phyloP scores from a whole-genome alignment of 2,888 invertebrate genomes.

The Caenorhabditis sp. region DNA sequence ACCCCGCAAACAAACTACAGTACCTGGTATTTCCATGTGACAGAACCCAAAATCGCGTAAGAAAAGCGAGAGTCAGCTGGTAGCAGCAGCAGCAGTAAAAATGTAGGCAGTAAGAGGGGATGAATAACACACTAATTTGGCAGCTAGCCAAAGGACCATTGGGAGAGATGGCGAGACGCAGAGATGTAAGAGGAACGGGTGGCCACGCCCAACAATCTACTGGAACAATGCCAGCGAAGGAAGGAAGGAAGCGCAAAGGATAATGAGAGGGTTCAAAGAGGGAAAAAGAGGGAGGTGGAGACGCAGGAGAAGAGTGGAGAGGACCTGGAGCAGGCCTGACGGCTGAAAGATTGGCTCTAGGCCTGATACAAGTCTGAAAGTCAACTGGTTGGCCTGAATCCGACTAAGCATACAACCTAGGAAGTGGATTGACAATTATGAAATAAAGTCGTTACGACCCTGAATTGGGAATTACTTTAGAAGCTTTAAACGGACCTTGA shows the following conservation, averaged over 20 bases:
- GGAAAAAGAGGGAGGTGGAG: background rate
- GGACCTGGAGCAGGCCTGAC: too few relatives aligned
- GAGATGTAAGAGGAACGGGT: conserved; percentile 30
- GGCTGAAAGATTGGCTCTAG: too few relatives aligned
- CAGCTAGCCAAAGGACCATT: conserved; percentile 28
- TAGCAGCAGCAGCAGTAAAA: background rate
- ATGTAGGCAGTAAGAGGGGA: background rate
- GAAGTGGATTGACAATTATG: too few relatives aligned
- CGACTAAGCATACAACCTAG: too few relatives aligned
- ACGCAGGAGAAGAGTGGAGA: background rate
- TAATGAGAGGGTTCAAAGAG: too few relatives aligned
- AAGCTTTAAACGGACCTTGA: too few relatives aligned
- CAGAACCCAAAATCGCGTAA: background rate
- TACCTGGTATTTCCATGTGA: conserved; percentile 41
- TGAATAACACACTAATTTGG: conserved; percentile 25
- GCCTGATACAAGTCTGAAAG: too few relatives aligned
- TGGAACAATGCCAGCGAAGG: background rate
- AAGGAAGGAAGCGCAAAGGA: conserved; percentile 4
- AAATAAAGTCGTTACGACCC: too few relatives aligned
- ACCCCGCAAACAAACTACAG: conserved; percentile 21
- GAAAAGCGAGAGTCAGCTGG: conserved; percentile 5
- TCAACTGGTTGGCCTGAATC: too few relatives aligned
- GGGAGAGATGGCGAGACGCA: conserved; percentile 26
- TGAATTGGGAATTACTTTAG: too few relatives aligned
- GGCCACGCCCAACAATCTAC: conserved; percentile 27